Evolutionary conservation across 2,113 vertebrate species (phyloP).

Genomic region (Pterocles orientalis): DNA sequence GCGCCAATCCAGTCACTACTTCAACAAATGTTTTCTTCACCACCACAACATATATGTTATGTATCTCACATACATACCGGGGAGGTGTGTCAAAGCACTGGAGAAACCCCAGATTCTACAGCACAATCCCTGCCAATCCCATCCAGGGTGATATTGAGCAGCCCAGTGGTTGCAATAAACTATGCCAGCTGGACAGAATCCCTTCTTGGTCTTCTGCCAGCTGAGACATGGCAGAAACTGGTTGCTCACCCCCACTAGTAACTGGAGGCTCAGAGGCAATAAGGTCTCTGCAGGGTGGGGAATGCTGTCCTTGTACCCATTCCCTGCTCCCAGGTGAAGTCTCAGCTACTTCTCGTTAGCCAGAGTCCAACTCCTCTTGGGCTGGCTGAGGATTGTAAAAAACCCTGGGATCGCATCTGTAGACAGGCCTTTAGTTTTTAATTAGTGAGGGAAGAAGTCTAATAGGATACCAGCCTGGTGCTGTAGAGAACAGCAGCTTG

Average conservation of each 20-base stretch:
- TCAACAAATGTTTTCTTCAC: conserved; percentile 1
- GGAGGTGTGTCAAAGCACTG: conserved; percentile 19
- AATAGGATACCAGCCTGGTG: not conserved
- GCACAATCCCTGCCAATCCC: not conserved
- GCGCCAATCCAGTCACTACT: not conserved
- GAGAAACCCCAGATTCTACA: conserved; percentile 29
- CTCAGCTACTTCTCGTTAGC: not conserved
- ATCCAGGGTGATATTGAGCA: conserved; percentile 12
- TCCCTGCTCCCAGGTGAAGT: not conserved
- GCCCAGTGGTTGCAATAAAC: conserved; percentile 14
- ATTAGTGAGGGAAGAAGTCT: not conserved
- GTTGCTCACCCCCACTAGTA: not conserved
- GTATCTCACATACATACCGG: not conserved
- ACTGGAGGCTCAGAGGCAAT: not conserved
- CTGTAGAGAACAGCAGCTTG: not conserved
- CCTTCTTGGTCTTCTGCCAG: conserved; percentile 3
- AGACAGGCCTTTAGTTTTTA: not conserved
- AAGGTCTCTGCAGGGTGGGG: not conserved
- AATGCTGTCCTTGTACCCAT: not conserved
- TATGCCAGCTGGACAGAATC: conserved; percentile 20
- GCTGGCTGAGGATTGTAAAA: not conserved
- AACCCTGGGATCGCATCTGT: not conserved
- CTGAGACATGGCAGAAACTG: not conserved
- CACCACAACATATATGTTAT: not conserved
- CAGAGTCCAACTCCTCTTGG: not conserved